Conservation (phyloP, 2,113 vertebrate species). For the Hystrix brachyura region DNA sequence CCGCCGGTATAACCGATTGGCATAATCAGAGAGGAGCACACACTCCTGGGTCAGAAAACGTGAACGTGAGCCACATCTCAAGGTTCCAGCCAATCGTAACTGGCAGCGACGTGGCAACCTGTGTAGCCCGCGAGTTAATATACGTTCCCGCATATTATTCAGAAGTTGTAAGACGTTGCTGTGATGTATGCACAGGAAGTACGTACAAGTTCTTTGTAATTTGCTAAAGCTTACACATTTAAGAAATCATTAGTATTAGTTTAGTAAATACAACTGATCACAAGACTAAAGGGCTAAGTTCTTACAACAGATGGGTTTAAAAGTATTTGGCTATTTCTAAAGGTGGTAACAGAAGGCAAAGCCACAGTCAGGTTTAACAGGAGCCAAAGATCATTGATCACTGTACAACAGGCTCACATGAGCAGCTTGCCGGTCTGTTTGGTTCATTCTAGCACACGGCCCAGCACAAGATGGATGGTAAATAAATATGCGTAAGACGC, state of each 20-base stretch:
- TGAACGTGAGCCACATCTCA: neutral
- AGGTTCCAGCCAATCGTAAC: neutral
- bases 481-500: neutral
- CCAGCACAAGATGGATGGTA: neutral
- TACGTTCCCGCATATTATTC: neutral
- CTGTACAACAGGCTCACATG: neutral
- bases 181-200: neutral
- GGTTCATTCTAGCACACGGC: neutral
- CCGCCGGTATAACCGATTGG: neutral
- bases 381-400: neutral
- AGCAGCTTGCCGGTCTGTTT: neutral
- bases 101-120: neutral
- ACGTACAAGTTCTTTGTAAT: neutral
- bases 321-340: neutral
- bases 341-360: neutral
- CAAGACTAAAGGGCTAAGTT: neutral
- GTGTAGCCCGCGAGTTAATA: neutral
- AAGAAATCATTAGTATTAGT: neutral
- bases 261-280: neutral
- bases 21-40: neutral
- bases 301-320: neutral
- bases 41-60: neutral
- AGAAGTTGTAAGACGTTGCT: neutral
- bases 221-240: neutral
- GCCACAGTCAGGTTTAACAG: neutral